These are phyloP conservation scores for Silurus aristotelis DNA, from an alignment of 2,797 vertebrate species.

Conservation along the genomic window DNA sequence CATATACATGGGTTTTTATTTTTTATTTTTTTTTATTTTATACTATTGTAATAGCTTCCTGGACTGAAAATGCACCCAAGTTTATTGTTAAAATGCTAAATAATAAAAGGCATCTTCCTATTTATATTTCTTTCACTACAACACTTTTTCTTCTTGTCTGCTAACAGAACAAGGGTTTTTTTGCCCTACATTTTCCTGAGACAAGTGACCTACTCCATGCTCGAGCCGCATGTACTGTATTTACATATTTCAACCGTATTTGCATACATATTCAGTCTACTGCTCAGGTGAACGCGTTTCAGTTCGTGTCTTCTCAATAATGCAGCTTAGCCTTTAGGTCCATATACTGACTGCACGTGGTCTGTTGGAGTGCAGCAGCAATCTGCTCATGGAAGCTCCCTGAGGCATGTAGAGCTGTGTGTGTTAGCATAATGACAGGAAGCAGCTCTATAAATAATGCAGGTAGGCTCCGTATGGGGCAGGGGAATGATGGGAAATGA, in stretches of 20 bases:
- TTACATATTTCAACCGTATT: conserved; percentile 2
- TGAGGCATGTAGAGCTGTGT: conserved; percentile 19
- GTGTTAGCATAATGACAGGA: conserved; percentile 50
- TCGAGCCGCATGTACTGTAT: not conserved
- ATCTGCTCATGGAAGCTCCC: conserved; percentile 60
- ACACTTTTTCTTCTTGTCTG: not conserved
- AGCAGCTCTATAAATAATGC: conserved; percentile 58
- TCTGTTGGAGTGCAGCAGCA: conserved; percentile 65
- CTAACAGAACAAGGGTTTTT: too few relatives aligned
- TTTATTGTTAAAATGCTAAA: not conserved
- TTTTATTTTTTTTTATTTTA: not conserved
- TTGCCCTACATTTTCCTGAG: not conserved
- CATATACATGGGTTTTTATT: not conserved
- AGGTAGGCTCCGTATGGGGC: conserved; percentile 49
- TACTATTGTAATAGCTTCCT: not conserved
- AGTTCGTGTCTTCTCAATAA: conserved; percentile 65
- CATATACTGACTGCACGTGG: conserved; percentile 59
- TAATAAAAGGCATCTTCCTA: not conserved
- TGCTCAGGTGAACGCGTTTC: conserved; percentile 22
- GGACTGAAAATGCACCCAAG: too few relatives aligned
- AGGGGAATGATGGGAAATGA: conserved; percentile 52
- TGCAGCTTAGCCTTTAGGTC: conserved; percentile 70
- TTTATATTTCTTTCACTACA: not conserved
- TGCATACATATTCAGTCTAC: not conserved
- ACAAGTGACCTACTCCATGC: not conserved